Evolutionary conservation across 2,888 invertebrate genomes (phyloP), one percentile per base, ranked within the genome.

Genomic region (Neria commutata): DNA sequence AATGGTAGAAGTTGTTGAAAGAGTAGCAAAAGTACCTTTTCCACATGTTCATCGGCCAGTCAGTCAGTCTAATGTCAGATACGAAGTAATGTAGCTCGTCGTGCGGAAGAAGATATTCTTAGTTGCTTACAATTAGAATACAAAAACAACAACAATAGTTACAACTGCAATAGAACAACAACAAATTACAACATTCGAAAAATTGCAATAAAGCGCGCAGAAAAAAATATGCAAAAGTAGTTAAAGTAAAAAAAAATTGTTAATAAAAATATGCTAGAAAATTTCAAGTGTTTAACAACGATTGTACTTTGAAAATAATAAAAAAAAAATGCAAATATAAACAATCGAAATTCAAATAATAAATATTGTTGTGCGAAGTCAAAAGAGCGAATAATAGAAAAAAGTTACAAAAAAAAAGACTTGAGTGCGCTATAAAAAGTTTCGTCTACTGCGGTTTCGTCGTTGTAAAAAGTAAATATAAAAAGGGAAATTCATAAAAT

Each of bases 31-130:
- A 48, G 25, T 53, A 46, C 21, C 48, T 48, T 33, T 42, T 14
- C 19, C 42, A 17, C 17, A 21, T 42, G 17, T 42, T 42, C 21
- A 42, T 70, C 67, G 67, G 72, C 70, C 67, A 68, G 69, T 74
- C 67, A 67, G 74, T 78, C 77, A 80, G 78, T 80, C 75, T 71
- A 76, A 76, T 75, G 74, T 75, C 75, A 79, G 81, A 77, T 77
- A 73, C 76, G 75, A 75, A 79, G 75, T 76, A 70, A 73, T 67
- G 71, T 74, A 76, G 76, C 70, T 78, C 76, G 77, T 76, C 73
- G 78, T 75, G 76, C 79, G 80, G 76, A 76, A 69, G 69, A 73
- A 65, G 65, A 65, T 24, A 51, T 25, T 42, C 40, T 47, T 53
- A 54, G 64, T 63, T 56, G 53, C 33, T 55, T 46, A 53, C 26